A percentile compares a stretch with the other conserved stretches of the same genome.
phyloP scores from a whole-genome alignment of 2,888 invertebrate species.

The Acleris cristana region DNA sequence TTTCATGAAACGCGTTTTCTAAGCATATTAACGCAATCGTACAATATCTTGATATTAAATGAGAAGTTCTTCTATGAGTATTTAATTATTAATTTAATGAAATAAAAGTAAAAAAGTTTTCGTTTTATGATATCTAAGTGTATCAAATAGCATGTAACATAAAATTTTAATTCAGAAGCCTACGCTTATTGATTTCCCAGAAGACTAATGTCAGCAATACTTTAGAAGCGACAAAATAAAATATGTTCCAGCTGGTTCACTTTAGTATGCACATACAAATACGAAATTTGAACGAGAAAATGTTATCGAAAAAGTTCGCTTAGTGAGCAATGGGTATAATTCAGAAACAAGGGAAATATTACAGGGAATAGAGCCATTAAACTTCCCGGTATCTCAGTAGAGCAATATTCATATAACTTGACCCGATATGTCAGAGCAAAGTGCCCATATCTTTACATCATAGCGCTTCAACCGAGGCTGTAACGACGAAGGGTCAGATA shows the following conservation, averaged over 20 bases:
- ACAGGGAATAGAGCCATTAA: conserved; percentile 15
- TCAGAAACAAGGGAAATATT: conserved; percentile 10
- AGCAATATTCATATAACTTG: conserved; percentile 29
- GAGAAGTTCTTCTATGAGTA: too few relatives aligned
- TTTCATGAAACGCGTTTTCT: too few relatives aligned
- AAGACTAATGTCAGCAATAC: conserved; percentile 36
- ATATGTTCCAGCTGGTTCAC: not conserved
- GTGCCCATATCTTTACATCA: conserved; percentile 35
- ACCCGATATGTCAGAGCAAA: conserved; percentile 31
- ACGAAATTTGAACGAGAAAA: conserved; percentile 7
- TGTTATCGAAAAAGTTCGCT: conserved; percentile 6
- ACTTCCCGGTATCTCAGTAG: conserved; percentile 10
- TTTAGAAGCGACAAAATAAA: conserved; percentile 3
- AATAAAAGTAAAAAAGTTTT: too few relatives aligned
- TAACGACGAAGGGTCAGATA: conserved; percentile 21
- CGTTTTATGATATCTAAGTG: too few relatives aligned
- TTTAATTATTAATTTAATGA: too few relatives aligned
- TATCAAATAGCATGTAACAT: not conserved
- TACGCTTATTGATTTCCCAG: conserved; percentile 53
- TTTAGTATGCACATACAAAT: conserved; percentile 3
- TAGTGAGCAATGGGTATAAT: conserved; percentile 5
- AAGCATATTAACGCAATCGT: too few relatives aligned
- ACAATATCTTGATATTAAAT: too few relatives aligned
- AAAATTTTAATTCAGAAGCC: conserved; percentile 43
- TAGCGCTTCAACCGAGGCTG: conserved; percentile 23